Percentiles rank a stretch among this genome's conserved stretches.
These are phyloP conservation scores for Mesitornis unicolor DNA, from an alignment of 2,113 vertebrate genomes.

Conservation along the genomic window DNA sequence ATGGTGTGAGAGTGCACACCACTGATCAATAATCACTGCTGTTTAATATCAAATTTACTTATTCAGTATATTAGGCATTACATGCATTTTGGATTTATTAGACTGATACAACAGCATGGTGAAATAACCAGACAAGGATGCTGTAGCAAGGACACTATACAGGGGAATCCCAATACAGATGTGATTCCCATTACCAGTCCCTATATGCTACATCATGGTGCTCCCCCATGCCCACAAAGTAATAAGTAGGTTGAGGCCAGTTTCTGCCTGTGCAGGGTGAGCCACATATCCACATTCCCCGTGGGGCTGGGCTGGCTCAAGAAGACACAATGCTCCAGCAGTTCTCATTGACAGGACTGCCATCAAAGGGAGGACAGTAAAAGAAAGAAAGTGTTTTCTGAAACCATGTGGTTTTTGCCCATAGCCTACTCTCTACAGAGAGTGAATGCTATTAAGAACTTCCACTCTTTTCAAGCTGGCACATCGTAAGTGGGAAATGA, in stretches of 20 bases:
- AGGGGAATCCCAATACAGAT: background rate
- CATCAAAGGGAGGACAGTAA: no score
- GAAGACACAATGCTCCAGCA: no score
- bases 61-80: background rate
- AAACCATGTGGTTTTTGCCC: background rate
- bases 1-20: no score
- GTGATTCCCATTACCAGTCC: background rate
- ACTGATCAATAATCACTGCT: background rate
- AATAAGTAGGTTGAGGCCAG: no score
- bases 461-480: background rate
- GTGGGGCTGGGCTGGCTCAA: no score
- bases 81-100: background rate
- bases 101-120: background rate
- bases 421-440: background rate
- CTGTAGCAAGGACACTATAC: background rate
- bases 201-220: no score
- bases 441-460: background rate
- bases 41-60: background rate
- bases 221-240: no score
- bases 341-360: no score
- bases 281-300: no score
- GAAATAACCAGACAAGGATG: background rate
- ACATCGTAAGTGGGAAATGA: background rate
- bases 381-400: no score
- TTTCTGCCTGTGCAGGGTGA: no score